Percentiles rank a stretch among this genome's conserved stretches.
Conservation (phyloP, 2,113 vertebrate species). For the Progne subis region DNA sequence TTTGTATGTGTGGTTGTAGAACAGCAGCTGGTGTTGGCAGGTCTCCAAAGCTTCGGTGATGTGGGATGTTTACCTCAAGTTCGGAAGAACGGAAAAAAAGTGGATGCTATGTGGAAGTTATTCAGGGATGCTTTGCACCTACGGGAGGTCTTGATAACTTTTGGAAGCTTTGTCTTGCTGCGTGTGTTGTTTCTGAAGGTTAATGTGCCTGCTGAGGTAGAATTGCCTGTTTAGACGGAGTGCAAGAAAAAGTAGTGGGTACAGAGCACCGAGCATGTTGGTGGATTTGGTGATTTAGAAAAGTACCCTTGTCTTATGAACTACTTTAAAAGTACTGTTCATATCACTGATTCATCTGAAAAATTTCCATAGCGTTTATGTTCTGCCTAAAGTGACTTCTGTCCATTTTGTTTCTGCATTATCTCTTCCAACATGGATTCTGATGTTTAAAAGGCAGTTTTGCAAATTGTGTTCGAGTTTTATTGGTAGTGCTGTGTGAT, state of each 20-base stretch:
- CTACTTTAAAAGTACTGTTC: background rate
- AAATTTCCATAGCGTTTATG: fast-evolving
- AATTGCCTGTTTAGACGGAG: background rate
- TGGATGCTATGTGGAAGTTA: background rate
- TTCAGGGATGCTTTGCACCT: background rate
- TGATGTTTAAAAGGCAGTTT: background rate
- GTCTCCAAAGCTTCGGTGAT: background rate
- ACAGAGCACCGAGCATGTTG: background rate
- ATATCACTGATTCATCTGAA: background rate
- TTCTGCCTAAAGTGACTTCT: background rate
- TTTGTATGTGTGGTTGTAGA: background rate
- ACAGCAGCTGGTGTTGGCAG: background rate
- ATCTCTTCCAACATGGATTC: background rate
- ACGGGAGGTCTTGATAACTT: background rate
- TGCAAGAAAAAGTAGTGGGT: background rate
- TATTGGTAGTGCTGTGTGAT: background rate
- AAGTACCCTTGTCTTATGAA: background rate
- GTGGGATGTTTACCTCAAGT: background rate
- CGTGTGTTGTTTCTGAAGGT: background rate
- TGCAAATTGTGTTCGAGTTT: background rate
- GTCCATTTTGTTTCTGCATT: background rate
- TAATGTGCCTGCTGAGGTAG: background rate
- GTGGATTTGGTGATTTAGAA: background rate
- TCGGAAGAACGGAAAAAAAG: background rate
- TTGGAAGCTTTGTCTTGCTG: background rate